Evolutionary conservation across 2,113 vertebrate genomes (phyloP).

Genomic region (Tichodroma muraria): DNA sequence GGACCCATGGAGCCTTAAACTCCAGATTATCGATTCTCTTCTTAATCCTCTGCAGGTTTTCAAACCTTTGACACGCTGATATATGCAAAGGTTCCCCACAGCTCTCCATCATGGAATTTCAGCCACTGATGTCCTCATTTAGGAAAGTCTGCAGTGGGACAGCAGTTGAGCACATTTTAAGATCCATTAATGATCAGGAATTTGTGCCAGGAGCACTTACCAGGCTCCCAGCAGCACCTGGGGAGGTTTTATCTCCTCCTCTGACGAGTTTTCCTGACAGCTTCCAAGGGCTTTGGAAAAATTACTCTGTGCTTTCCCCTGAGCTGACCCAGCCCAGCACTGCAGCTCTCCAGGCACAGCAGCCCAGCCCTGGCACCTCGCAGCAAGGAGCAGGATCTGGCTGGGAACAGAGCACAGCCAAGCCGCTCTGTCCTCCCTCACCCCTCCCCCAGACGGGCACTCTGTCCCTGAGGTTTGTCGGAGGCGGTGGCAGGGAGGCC

Average conservation of each 20-base stretch:
- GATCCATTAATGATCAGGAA: not conserved
- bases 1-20: not conserved
- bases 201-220: rapidly evolving
- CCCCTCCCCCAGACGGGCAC: not conserved
- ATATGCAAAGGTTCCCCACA: rapidly evolving
- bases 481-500: not conserved
- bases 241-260: not conserved
- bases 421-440: not conserved
- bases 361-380: not conserved
- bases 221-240: not conserved
- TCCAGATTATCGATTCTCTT: constrained; percentile 1
- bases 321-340: not conserved
- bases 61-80: not conserved
- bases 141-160: not conserved
- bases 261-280: not conserved
- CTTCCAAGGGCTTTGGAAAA: not conserved
- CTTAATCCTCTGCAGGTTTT: not conserved
- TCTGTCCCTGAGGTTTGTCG: not conserved
- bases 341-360: not conserved
- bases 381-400: not conserved
- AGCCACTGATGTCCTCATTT: not conserved
- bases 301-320: rapidly evolving
- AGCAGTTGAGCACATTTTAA: not conserved
- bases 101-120: not conserved
- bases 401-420: not conserved